Evolutionary conservation across 2,113 vertebrate species (phyloP).

Genomic region (Muntiacus reevesi): DNA sequence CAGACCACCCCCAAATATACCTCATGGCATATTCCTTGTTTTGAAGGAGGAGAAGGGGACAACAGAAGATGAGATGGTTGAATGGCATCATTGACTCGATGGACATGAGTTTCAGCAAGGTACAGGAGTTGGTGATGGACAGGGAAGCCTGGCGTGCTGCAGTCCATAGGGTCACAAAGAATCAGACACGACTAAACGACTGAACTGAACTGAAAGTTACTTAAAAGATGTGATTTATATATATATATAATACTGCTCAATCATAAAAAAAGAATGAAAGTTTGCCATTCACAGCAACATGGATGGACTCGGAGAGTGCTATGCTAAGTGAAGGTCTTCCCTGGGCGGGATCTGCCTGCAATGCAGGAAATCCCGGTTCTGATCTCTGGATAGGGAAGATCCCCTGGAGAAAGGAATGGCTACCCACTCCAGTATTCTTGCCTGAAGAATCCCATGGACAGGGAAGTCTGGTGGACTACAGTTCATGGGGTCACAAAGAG

Average conservation of each 20-base stretch:
- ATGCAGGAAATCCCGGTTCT: background rate
- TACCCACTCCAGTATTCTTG: background rate
- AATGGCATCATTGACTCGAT: rapidly evolving
- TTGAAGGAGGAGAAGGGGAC: background rate
- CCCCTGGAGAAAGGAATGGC: background rate
- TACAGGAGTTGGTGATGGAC: background rate
- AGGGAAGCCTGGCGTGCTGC: background rate
- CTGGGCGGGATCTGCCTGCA: background rate
- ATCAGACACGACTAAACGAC: background rate
- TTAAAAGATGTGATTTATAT: background rate
- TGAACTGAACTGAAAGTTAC: background rate
- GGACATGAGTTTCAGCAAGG: background rate
- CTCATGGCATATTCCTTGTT: background rate
- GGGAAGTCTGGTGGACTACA: background rate
- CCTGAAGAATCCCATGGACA: background rate
- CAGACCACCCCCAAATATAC: background rate
- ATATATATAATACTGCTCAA: background rate
- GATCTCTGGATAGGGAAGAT: background rate
- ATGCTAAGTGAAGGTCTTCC: background rate
- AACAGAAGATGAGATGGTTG: background rate
- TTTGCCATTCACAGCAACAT: background rate
- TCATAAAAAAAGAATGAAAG: background rate
- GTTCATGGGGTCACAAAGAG: background rate
- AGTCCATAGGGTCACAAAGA: background rate
- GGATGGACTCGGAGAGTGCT: background rate